Percentiles rank a stretch among this genome's conserved stretches.
Conservation (phyloP, 2,113 vertebrate species). For the Microtus pennsylvanicus region DNA sequence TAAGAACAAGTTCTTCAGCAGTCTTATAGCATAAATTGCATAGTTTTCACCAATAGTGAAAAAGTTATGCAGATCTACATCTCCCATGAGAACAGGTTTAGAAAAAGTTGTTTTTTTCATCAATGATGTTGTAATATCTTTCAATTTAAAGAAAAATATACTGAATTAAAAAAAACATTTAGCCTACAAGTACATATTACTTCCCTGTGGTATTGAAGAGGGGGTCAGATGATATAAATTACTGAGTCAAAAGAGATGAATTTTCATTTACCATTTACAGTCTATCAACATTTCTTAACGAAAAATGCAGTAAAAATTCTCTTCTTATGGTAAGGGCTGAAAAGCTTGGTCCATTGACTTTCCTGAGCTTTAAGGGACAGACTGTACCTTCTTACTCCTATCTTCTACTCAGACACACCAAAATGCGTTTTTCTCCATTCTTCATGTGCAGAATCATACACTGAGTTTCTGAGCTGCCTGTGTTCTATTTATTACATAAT, state of each 20-base stretch:
- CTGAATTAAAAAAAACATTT: not conserved
- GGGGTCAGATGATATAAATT: not conserved
- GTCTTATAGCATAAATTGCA: not conserved
- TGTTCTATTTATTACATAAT: not conserved
- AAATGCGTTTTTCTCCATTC: not conserved
- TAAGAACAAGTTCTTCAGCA: not conserved
- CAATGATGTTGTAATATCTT: not conserved
- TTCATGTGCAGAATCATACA: not conserved
- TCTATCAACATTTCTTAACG: not conserved
- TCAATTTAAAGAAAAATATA: slow-evolving; percentile 1
- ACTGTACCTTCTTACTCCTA: too few species aligned
- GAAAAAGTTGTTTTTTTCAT: not conserved
- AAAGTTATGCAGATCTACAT: not conserved
- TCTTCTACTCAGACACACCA: not conserved
- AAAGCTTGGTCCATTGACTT: not conserved
- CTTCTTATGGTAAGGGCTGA: not conserved
- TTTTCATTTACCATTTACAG: not conserved
- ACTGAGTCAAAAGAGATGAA: slow-evolving; percentile 19
- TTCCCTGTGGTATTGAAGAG: not conserved
- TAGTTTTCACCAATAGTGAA: not conserved
- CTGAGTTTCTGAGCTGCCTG: not conserved
- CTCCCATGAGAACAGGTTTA: not conserved
- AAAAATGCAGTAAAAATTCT: not conserved
- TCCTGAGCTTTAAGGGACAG: not conserved
- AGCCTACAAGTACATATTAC: not conserved